Percentiles rank a stretch among this genome's conserved stretches.
Conservation (phyloP, 1,140 invertebrate genomes). For the Sitobion miscanthi region DNA sequence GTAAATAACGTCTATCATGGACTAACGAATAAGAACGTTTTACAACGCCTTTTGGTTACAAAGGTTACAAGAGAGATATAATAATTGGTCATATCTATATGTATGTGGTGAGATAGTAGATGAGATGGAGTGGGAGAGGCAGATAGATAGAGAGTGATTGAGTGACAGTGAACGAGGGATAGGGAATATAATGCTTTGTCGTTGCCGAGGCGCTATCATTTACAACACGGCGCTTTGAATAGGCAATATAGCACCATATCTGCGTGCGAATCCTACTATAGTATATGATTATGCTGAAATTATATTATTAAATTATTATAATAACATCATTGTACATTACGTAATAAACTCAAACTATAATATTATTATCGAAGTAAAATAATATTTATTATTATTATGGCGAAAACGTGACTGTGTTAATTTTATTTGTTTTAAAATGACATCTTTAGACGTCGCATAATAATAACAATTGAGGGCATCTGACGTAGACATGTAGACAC, state of each 20-base stretch:
- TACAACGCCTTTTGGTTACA: too few relatives aligned
- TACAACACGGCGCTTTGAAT: slow-evolving; percentile 22
- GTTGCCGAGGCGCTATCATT: background rate
- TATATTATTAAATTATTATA: background rate
- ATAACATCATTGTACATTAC: background rate
- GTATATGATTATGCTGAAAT: background rate
- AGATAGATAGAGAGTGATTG: background rate
- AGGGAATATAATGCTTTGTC: background rate
- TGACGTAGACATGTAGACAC: background rate
- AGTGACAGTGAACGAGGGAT: background rate
- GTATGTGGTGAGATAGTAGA: background rate
- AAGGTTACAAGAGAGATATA: too few relatives aligned
- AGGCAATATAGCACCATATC: slow-evolving; percentile 44
- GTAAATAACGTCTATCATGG: too few relatives aligned
- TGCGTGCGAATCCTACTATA: background rate
- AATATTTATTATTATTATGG: background rate
- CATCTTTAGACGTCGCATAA: background rate
- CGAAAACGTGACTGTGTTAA: background rate
- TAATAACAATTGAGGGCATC: background rate
- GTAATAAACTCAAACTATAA: background rate
- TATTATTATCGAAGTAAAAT: background rate
- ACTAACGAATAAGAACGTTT: too few relatives aligned
- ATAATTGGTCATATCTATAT: background rate
- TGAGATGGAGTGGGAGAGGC: background rate
- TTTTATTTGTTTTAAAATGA: background rate